Evolutionary conservation across 1,140 invertebrate species (phyloP), one percentile per base, ranked within the genome.

Genomic region (Heterodera schachtii): DNA sequence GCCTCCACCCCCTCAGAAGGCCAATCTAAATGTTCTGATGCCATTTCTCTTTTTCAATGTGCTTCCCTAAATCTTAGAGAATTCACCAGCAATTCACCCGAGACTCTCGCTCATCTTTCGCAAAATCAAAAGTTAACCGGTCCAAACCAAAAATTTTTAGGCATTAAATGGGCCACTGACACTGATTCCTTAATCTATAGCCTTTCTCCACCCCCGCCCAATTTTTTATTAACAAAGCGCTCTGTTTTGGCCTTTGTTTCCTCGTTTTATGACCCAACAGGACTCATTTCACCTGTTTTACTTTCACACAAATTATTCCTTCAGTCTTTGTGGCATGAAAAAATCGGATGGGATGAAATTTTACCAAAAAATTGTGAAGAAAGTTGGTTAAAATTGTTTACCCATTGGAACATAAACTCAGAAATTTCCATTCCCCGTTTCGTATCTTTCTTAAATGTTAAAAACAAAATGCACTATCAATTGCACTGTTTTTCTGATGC

Each of bases 401-500:
- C 19, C 73, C n/a, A n/a, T n/a, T n/a, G n/a, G n/a, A n/a, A n/a
- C n/a, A n/a, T n/a, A n/a, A n/a, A n/a, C n/a, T n/a, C n/a, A n/a
- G n/a, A n/a, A n/a, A n/a, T n/a, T n/a, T n/a, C n/a, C n/a, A n/a
- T n/a, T n/a, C n/a, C n/a, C n/a, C n/a, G n/a, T n/a, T n/a, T n/a
- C n/a, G n/a, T n/a, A n/a, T n/a, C n/a, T n/a, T n/a, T n/a, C n/a
- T n/a, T n/a, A n/a, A n/a, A n/a, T n/a, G n/a, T n/a, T n/a, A n/a
- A n/a, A n/a, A n/a, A n/a, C n/a, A n/a, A n/a, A n/a, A n/a, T n/a
- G n/a, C n/a, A n/a, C n/a, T n/a, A n/a, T n/a, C n/a, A n/a, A n/a
- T n/a, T 74, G 7, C 73, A 74, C 57, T 74, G 73, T 9, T 74
- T 74, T 44, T 44, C 21, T 7, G 73, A 74, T 11, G 73, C 73